These are phyloP conservation scores for Numenius arquata DNA, from an alignment of 2,113 vertebrate species.

Conservation along the genomic window DNA sequence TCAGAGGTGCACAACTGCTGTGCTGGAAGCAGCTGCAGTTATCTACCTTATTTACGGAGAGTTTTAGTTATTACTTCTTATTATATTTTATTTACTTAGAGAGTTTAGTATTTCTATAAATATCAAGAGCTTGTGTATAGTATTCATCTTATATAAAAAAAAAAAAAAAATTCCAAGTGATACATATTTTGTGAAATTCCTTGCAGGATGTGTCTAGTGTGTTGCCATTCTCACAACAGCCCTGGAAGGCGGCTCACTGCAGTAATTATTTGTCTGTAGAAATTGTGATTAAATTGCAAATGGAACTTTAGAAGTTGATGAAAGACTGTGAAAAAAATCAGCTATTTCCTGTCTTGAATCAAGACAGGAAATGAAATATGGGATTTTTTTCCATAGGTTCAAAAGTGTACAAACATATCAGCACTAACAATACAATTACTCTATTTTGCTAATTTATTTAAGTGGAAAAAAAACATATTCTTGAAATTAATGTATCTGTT, in stretches of 20 bases:
- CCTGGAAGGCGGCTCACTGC: background rate
- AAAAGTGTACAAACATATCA: background rate
- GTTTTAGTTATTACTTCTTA: background rate
- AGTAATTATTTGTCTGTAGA: background rate
- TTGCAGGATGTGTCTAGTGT: background rate
- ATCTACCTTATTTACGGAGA: background rate
- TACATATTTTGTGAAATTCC: background rate
- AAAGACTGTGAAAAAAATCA: background rate
- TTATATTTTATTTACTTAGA: background rate
- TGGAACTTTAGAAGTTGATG: background rate
- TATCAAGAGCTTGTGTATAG: background rate
- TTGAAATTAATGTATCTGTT: background rate
- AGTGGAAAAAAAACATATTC: background rate
- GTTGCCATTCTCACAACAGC: background rate
- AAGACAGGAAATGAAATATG: background rate
- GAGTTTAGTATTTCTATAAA: background rate
- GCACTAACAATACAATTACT: background rate
- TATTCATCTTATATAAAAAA: background rate
- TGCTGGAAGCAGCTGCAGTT: background rate
- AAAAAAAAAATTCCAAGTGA: background rate
- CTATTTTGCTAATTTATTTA: background rate
- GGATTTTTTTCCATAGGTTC: background rate
- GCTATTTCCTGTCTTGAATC: background rate
- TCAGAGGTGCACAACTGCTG: background rate
- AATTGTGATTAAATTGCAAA: background rate